Evolutionary conservation across 2,797 vertebrate species (phyloP).

Genomic region (Phoxinus dragarum): DNA sequence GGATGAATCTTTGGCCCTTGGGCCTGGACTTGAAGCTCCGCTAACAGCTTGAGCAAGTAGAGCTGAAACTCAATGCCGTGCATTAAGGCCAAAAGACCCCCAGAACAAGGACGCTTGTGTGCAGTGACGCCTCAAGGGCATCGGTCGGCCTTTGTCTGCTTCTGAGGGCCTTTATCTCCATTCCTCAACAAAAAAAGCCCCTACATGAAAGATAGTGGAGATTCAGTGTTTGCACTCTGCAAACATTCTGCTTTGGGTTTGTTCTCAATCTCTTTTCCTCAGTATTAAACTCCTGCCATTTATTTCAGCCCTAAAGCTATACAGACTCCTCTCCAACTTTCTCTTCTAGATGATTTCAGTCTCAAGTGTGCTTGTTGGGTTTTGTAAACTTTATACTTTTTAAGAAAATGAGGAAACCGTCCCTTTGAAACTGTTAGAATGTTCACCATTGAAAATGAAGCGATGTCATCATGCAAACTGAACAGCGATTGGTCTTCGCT

Average conservation of each 20-base stretch:
- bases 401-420: background rate
- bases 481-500: background rate
- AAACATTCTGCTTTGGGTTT: slow-evolving; percentile 1
- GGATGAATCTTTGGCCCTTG: slow-evolving; percentile 35
- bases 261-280: background rate
- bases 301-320: background rate
- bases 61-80: slow-evolving; percentile 40
- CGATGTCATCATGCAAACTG: background rate
- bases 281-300: background rate
- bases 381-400: slow-evolving; percentile 28
- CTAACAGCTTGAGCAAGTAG: slow-evolving; percentile 36
- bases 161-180: slow-evolving; percentile 23
- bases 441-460: background rate
- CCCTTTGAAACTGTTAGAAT: background rate
- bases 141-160: background rate
- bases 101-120: slow-evolving; percentile 10
- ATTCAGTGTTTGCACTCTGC: background rate
- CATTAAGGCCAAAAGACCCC: slow-evolving; percentile 26
- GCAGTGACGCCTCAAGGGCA: slow-evolving; percentile 21
- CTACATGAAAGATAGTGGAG: background rate
- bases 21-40: background rate
- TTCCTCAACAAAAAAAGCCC: background rate
- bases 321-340: background rate
- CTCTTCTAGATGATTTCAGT: background rate
- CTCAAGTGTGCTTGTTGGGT: slow-evolving; percentile 8